These are phyloP conservation scores for Morpho helenor DNA, from an alignment of 2,888 invertebrate species.

Conservation along the genomic window DNA sequence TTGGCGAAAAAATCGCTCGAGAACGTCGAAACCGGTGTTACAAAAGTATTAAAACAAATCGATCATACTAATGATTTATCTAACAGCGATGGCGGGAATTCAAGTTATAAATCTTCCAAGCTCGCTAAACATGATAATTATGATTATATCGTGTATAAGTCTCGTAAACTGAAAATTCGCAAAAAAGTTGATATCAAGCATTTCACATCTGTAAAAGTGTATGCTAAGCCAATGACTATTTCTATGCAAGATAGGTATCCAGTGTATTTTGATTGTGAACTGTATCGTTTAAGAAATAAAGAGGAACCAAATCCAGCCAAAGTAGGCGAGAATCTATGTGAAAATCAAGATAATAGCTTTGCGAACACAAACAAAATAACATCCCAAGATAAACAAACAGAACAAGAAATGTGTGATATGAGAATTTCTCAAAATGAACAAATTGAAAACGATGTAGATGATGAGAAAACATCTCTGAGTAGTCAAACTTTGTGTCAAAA, in stretches of 20 bases:
- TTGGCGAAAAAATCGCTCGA: constrained; percentile 68
- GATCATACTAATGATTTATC: constrained; percentile 38
- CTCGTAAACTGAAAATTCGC: constrained; percentile 48
- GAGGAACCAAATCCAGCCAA: constrained; percentile 5
- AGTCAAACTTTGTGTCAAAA: constrained; percentile 2
- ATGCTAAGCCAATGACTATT: constrained; percentile 42
- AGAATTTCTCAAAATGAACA: constrained; percentile 1
- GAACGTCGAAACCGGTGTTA: constrained; percentile 62
- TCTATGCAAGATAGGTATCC: constrained; percentile 55
- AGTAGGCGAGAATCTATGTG: neutral
- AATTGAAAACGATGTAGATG: neutral
- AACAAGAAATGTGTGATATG: neutral
- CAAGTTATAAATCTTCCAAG: constrained; percentile 9
- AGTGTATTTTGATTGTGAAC: constrained; percentile 56
- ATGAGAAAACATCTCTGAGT: constrained; percentile 10
- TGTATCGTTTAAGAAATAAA: constrained; percentile 44
- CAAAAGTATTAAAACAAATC: constrained; percentile 48
- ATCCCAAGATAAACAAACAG: constrained; percentile 1
- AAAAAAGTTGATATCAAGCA: constrained; percentile 54
- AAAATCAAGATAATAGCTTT: neutral
- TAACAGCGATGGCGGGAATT: constrained; percentile 39
- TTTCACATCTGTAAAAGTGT: constrained; percentile 56
- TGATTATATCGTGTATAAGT: constrained; percentile 47
- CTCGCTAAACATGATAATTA: constrained; percentile 24
- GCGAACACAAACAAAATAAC: neutral